Evolutionary conservation across 2,113 vertebrate species (phyloP).

Genomic region (Sander vitreus): DNA sequence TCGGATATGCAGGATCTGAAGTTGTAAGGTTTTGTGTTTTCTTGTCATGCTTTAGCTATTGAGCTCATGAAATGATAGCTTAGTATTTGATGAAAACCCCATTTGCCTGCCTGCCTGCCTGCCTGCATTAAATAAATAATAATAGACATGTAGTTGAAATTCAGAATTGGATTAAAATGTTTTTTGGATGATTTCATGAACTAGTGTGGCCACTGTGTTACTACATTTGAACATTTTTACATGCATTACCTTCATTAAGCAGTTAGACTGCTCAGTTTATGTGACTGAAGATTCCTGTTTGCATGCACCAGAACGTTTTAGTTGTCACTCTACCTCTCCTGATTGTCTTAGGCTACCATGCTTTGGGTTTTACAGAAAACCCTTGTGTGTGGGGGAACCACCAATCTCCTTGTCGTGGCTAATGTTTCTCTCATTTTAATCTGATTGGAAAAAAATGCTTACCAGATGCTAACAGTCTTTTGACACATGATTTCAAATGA

Average conservation of each 20-base stretch:
- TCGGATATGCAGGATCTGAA: background rate
- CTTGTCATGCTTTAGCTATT: background rate
- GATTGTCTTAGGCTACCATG: background rate
- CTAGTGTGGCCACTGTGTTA: background rate
- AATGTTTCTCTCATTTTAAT: conserved; percentile 31
- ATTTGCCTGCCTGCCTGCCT: background rate
- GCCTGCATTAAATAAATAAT: background rate
- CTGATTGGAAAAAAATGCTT: conserved; percentile 51
- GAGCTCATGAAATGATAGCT: background rate
- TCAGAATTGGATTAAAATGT: background rate
- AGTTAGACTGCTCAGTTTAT: background rate
- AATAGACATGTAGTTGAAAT: background rate
- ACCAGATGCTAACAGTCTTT: conserved; percentile 71
- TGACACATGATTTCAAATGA: conserved; percentile 77
- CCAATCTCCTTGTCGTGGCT: conserved; percentile 42
- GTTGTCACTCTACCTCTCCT: background rate
- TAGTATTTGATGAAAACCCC: background rate
- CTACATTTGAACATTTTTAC: background rate
- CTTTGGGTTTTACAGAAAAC: conserved; percentile 18
- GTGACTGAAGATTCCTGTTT: background rate
- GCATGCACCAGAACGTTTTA: background rate
- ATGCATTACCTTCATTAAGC: background rate
- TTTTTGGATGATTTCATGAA: background rate
- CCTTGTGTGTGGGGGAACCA: conserved; percentile 15
- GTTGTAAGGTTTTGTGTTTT: background rate